Evolutionary conservation across 2,888 invertebrate species (phyloP).

Genomic region (Dasypolia templi): DNA sequence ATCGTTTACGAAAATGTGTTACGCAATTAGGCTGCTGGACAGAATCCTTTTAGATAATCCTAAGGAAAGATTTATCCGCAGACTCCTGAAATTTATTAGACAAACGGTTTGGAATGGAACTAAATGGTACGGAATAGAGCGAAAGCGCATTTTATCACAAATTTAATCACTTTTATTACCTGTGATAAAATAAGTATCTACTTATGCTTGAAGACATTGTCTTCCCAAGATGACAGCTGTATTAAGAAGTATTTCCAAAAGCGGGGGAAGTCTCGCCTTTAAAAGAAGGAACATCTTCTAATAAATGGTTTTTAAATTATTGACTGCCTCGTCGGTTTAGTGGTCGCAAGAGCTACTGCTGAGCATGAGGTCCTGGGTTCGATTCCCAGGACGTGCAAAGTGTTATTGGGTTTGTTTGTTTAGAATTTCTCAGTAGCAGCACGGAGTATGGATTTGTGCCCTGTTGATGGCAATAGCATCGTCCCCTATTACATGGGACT

Average conservation of each 20-base stretch:
- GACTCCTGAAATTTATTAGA: constrained; percentile 36
- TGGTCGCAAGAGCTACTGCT: too few species aligned
- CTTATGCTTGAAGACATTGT: background rate
- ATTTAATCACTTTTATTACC: background rate
- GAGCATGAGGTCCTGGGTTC: too few species aligned
- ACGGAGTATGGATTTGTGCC: too few species aligned
- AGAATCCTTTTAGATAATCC: constrained; percentile 36
- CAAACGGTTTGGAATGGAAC: constrained; percentile 23
- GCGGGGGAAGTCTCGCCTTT: background rate
- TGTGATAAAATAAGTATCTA: background rate
- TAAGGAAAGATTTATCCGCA: constrained; percentile 38
- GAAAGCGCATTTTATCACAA: constrained; percentile 1
- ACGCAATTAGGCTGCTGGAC: too few species aligned
- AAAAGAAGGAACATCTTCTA: background rate
- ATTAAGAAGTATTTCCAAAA: constrained; percentile 8
- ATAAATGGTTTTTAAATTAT: background rate
- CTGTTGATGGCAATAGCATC: too few species aligned
- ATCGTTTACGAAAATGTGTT: too few species aligned
- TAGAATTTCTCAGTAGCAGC: too few species aligned
- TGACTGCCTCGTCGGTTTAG: background rate
- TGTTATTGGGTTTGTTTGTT: too few species aligned
- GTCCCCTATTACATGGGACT: too few species aligned
- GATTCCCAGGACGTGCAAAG: too few species aligned
- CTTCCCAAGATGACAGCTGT: background rate
- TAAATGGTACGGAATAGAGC: constrained; percentile 30